A percentile compares a stretch with the other conserved stretches of the same genome.
These are phyloP conservation scores for Psittacula derbiana DNA, from an alignment of 2,797 vertebrate species.

Conservation along the genomic window DNA sequence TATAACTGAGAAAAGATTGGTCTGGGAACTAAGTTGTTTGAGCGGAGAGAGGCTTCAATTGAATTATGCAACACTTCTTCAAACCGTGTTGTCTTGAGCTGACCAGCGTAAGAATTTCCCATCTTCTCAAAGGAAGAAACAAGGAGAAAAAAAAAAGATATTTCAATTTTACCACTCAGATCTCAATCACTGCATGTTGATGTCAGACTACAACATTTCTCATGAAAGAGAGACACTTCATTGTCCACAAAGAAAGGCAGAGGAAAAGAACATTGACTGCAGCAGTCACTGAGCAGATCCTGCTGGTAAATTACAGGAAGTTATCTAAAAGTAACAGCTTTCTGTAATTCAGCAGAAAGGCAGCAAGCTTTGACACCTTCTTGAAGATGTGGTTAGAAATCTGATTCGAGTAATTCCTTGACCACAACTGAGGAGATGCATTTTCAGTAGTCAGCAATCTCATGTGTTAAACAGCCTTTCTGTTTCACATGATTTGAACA, in stretches of 20 bases:
- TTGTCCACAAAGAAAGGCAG: constrained; percentile 31
- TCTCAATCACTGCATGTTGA: not conserved
- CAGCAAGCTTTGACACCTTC: constrained; percentile 55
- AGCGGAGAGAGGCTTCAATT: constrained; percentile 95
- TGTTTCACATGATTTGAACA: not conserved
- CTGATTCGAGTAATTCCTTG: not conserved
- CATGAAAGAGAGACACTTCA: not conserved
- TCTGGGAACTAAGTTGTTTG: constrained; percentile 88
- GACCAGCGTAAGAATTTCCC: constrained; percentile 97
- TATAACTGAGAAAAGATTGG: constrained; percentile 96
- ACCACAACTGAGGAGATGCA: not conserved
- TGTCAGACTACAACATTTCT: not conserved
- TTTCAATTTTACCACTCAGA: not conserved
- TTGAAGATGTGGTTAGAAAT: constrained; percentile 19
- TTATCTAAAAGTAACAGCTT: constrained; percentile 70
- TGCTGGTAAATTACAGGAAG: constrained; percentile 77
- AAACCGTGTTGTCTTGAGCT: constrained; percentile 91
- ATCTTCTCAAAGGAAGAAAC: constrained; percentile 76
- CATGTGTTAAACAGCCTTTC: not conserved
- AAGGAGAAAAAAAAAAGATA: not conserved
- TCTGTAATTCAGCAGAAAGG: constrained; percentile 39
- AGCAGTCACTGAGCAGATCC: constrained; percentile 14
- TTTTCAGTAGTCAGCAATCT: not conserved
- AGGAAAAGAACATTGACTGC: constrained; percentile 17
- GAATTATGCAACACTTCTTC: constrained; percentile 96